phyloP scores from a whole-genome alignment of 30 jellyfish, hydroid and myxozoan species.

The Turritopsis rubra region DNA sequence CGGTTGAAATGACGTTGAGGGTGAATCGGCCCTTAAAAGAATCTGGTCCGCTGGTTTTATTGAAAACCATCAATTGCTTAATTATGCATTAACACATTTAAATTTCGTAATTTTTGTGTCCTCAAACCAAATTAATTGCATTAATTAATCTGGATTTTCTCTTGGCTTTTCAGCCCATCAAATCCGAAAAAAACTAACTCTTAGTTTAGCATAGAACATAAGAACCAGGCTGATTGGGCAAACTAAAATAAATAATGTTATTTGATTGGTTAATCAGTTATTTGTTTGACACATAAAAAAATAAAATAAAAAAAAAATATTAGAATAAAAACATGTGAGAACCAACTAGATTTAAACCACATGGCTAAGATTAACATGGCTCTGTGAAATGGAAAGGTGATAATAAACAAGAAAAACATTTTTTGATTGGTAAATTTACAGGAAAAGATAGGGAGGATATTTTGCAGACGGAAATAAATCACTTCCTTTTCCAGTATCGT shows the following conservation, averaged over 20 bases:
- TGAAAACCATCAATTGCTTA: too few relatives aligned
- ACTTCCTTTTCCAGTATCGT: background rate
- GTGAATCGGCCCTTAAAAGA: too few relatives aligned
- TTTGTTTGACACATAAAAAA: background rate
- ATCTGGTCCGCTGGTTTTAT: too few relatives aligned
- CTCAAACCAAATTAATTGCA: too few relatives aligned
- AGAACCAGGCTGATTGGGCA: background rate
- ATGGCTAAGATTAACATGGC: background rate
- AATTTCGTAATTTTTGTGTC: too few relatives aligned
- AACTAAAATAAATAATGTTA: too few relatives aligned
- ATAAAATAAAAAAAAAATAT: too few relatives aligned
- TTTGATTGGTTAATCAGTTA: background rate
- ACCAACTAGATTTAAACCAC: background rate
- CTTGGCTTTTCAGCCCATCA: too few relatives aligned
- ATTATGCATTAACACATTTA: too few relatives aligned
- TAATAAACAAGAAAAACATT: background rate
- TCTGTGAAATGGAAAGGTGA: background rate
- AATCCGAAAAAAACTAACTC: too few relatives aligned
- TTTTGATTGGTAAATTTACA: background rate
- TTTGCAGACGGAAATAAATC: background rate
- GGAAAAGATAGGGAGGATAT: background rate
- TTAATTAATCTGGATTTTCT: too few relatives aligned
- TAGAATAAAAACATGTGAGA: background rate
- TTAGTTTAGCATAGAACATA: background rate
- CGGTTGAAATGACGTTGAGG: too few relatives aligned